Conservation (phyloP, 2,888 invertebrate genomes). For the Epiblema foenella region DNA sequence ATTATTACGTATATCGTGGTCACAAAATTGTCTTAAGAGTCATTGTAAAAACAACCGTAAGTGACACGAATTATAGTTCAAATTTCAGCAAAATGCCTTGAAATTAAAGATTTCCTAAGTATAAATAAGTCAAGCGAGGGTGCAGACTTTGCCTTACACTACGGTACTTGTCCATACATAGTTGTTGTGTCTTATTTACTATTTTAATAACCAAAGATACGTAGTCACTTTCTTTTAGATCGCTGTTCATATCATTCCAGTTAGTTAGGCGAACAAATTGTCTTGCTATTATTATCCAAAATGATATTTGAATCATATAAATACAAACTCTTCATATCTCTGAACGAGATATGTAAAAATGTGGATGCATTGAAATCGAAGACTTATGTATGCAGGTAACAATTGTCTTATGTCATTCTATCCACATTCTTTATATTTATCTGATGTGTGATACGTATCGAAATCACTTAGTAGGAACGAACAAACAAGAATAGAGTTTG, state of each 20-base stretch:
- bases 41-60: neutral
- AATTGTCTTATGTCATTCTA: neutral
- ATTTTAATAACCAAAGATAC: conserved; percentile 31
- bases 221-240: conserved; percentile 24
- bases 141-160: conserved; percentile 35
- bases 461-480: no score
- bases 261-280: conserved; percentile 53
- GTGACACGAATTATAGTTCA: neutral
- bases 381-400: neutral
- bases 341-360: neutral
- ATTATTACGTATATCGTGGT: neutral
- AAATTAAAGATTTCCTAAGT: neutral
- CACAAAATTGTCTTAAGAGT: neutral
- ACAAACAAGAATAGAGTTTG: no score
- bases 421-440: neutral
- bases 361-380: neutral
- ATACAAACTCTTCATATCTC: neutral
- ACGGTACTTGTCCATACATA: conserved; percentile 28
- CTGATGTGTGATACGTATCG: no score
- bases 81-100: neutral
- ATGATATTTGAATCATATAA: neutral
- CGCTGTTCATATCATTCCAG: conserved; percentile 26
- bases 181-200: conserved; percentile 7
- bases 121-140: conserved; percentile 4
- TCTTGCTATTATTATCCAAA: conserved; percentile 37